Conservation (phyloP, 2,113 vertebrate species). For the Myotis lucifugus region DNA sequence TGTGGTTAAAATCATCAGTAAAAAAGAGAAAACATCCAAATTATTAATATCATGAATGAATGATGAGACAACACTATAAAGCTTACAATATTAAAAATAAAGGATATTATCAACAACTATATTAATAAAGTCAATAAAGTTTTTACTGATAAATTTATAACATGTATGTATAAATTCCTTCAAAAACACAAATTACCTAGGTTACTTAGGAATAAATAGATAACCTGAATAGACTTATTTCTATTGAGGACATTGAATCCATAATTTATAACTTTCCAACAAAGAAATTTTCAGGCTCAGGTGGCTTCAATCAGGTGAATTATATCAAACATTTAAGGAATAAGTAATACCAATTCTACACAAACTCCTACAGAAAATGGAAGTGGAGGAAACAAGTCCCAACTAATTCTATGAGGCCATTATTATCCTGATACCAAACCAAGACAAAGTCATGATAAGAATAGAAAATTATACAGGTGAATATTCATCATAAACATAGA, state of each 20-base stretch:
- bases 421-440: background rate
- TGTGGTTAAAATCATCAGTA: background rate
- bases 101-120: background rate
- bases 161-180: background rate
- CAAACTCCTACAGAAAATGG: background rate
- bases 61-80: background rate
- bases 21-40: background rate
- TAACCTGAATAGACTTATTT: background rate
- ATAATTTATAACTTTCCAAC: background rate
- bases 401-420: background rate
- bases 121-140: background rate
- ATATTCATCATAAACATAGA: background rate
- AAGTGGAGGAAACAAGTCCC: background rate
- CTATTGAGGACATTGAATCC: background rate
- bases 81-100: background rate
- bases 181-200: background rate
- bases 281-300: background rate
- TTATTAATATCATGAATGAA: background rate
- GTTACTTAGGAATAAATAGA: background rate
- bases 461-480: background rate
- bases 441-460: background rate
- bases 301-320: background rate
- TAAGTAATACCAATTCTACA: background rate
- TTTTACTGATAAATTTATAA: background rate
- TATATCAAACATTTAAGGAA: constrained; percentile 2